Evolutionary conservation across 2,888 invertebrate genomes (phyloP).

Genomic region (Altica lythri): DNA sequence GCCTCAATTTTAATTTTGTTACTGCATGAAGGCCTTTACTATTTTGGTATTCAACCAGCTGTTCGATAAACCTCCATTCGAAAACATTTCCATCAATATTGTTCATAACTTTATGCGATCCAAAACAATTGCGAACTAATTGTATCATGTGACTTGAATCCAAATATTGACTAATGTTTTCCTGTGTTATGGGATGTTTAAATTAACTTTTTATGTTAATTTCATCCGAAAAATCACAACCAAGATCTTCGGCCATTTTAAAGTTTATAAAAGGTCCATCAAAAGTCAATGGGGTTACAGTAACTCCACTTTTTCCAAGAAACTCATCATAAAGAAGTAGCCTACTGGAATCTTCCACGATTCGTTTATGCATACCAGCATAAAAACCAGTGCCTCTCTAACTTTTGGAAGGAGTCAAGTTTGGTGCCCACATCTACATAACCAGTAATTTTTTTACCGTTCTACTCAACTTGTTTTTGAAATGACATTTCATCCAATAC

Average conservation of each 20-base stretch:
- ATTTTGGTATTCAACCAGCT: constrained; percentile 30
- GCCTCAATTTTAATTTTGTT: constrained; percentile 31
- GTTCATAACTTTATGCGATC: constrained; percentile 21
- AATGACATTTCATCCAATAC: constrained; percentile 44
- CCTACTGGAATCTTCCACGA: constrained; percentile 39
- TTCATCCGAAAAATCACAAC: constrained; percentile 31
- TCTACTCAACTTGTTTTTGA: constrained; percentile 33
- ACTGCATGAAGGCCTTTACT: constrained; percentile 30
- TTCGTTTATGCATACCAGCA: constrained; percentile 36
- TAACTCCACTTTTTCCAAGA: constrained; percentile 30
- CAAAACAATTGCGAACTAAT: constrained; percentile 32
- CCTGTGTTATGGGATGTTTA: constrained; percentile 3
- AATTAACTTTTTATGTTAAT: constrained; percentile 19
- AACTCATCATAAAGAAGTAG: constrained; percentile 35
- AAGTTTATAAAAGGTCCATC: constrained; percentile 34
- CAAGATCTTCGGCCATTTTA: constrained; percentile 29
- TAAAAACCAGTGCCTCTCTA: constrained; percentile 35
- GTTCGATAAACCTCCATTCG: constrained; percentile 27
- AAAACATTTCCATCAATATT: constrained; percentile 19
- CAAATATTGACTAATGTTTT: constrained; percentile 24
- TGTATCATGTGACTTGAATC: constrained; percentile 32
- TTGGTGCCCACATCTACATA: constrained; percentile 34
- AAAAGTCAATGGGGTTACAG: constrained; percentile 36
- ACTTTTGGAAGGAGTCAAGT: constrained; percentile 38
- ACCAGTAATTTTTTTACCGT: constrained; percentile 31